Percentiles rank a stretch among this genome's conserved stretches.
phyloP scores from a whole-genome alignment of 1,140 invertebrate genomes.

The Drosophila punjabiensis region DNA sequence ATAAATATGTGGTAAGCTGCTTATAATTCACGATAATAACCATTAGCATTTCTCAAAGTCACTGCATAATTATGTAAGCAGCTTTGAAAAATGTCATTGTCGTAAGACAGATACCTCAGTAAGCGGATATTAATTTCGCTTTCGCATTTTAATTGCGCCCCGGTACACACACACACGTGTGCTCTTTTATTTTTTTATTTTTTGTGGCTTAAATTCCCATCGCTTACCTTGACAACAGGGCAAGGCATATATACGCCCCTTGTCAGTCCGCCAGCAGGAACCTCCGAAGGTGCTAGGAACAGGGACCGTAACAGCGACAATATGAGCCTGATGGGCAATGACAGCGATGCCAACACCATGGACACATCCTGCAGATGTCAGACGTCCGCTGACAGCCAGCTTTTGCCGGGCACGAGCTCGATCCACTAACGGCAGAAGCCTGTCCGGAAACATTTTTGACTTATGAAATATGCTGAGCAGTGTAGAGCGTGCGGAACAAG shows the following conservation, averaged over 20 bases:
- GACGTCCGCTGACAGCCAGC: slow-evolving; percentile 63
- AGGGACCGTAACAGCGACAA: slow-evolving; percentile 12
- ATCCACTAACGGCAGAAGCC: slow-evolving; percentile 38
- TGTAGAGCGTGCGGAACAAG: slow-evolving; percentile 31
- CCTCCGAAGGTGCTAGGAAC: slow-evolving; percentile 6
- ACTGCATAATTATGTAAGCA: slow-evolving; percentile 49
- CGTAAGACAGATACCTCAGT: slow-evolving; percentile 36
- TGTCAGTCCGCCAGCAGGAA: not conserved
- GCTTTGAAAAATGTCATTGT: slow-evolving; percentile 52
- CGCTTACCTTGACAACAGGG: slow-evolving; percentile 59
- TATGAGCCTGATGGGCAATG: slow-evolving; percentile 66
- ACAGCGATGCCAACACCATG: slow-evolving; percentile 62
- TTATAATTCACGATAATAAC: slow-evolving; percentile 43
- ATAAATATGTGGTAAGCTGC: slow-evolving; percentile 42
- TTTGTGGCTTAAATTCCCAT: slow-evolving; percentile 47
- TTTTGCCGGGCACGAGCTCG: slow-evolving; percentile 39
- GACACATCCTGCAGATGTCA: slow-evolving; percentile 69
- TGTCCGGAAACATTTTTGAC: slow-evolving; percentile 58
- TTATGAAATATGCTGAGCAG: slow-evolving; percentile 70
- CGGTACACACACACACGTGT: slow-evolving; percentile 9
- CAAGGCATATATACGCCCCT: not conserved
- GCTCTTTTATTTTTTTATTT: slow-evolving; percentile 6
- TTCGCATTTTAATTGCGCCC: slow-evolving; percentile 60
- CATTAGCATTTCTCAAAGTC: slow-evolving; percentile 42
- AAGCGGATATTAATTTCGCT: slow-evolving; percentile 66